These are phyloP conservation scores for Bimastos eiseni DNA, from an alignment of 2,888 invertebrate genomes.

Conservation along the genomic window DNA sequence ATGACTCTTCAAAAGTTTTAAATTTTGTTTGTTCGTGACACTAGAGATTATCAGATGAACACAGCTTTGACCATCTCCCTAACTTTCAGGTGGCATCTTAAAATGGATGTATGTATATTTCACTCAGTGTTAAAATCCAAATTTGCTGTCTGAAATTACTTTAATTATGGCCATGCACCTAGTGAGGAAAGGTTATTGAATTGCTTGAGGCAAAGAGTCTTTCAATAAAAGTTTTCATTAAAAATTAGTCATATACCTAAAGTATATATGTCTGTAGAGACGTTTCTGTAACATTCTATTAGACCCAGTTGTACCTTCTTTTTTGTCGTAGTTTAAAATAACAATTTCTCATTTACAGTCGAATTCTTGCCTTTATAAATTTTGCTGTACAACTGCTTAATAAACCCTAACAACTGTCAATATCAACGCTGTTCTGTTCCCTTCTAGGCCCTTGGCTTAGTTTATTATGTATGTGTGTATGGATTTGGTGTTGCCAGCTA, in stretches of 20 bases:
- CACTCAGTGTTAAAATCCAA: background rate
- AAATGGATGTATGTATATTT: background rate
- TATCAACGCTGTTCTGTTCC: background rate
- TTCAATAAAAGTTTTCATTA: background rate
- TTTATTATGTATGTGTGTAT: background rate
- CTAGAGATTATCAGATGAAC: background rate
- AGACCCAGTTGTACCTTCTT: background rate
- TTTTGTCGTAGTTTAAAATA: background rate
- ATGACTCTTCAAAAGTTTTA: too few species aligned
- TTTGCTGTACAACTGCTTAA: background rate
- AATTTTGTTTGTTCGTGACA: background rate
- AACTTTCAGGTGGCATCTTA: background rate
- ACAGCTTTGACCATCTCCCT: background rate
- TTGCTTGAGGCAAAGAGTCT: background rate
- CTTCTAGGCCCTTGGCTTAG: background rate
- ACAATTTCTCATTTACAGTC: background rate
- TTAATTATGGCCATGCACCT: background rate
- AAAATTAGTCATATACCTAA: too few species aligned
- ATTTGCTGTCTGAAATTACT: background rate
- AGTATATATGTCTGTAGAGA: background rate
- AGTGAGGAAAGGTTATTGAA: background rate
- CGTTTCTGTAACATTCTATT: background rate
- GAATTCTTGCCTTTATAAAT: background rate
- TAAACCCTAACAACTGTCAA: background rate
- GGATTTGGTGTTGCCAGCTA: background rate